phyloP scores from a whole-genome alignment of 53 echinoderm and acorn worm genomes.

The Temnopleurus reevesii region DNA sequence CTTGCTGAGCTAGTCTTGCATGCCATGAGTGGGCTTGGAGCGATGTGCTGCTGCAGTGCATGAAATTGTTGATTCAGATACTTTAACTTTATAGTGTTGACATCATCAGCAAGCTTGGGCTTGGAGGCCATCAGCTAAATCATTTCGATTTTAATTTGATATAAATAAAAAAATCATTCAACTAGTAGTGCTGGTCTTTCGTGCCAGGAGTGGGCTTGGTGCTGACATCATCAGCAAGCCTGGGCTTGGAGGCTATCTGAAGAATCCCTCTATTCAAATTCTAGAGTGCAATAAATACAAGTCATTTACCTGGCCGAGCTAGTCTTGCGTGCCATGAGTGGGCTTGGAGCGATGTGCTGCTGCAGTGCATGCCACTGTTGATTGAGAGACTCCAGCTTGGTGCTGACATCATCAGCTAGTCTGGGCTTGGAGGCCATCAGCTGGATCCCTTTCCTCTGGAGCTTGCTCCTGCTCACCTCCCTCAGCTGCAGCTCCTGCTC shows the following conservation, averaged over 20 bases:
- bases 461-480: conserved; percentile 86
- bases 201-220: conserved; percentile 59
- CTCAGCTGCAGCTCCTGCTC: conserved; percentile 88
- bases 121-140: conserved; percentile 66
- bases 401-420: conserved; percentile 61
- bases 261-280: conserved; percentile 75
- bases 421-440: conserved; percentile 73
- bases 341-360: conserved; percentile 71
- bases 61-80: conserved; percentile 81
- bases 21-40: conserved; percentile 43
- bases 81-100: conserved; percentile 64
- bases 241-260: conserved; percentile 71
- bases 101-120: conserved; percentile 61
- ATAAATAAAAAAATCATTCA: too few relatives aligned
- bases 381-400: conserved; percentile 81
- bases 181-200: conserved; percentile 3
- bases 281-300: too few relatives aligned
- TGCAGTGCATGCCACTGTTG: conserved; percentile 86
- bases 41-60: conserved; percentile 71
- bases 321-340: conserved; percentile 36
- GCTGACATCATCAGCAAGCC: conserved; percentile 63
- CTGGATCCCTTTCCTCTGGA: conserved; percentile 80
- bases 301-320: not conserved
- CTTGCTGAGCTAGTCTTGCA: too few relatives aligned
- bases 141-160: too few relatives aligned